Evolutionary conservation across 2,888 invertebrate genomes (phyloP).

Genomic region (Callinectes sapidus): DNA sequence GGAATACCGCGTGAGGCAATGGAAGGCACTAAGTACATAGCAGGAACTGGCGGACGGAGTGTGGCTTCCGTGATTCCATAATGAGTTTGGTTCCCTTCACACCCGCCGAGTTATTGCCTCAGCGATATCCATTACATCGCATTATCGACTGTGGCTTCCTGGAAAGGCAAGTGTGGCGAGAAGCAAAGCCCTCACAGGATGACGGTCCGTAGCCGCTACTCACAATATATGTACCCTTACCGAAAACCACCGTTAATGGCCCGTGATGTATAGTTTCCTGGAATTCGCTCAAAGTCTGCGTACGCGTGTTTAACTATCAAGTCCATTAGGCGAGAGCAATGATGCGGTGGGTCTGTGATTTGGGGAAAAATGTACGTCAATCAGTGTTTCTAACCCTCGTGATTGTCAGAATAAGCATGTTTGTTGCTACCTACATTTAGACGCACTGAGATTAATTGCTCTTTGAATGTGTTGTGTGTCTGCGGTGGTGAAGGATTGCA

Average conservation of each 20-base stretch:
- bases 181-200: constrained; percentile 10
- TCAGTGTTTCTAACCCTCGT: background rate
- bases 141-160: constrained; percentile 9
- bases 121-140: constrained; percentile 8
- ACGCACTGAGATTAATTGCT: constrained; percentile 5
- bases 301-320: background rate
- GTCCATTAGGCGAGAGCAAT: background rate
- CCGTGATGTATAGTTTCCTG: background rate
- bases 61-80: background rate
- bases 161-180: constrained; percentile 11
- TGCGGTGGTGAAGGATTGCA: constrained; percentile 11
- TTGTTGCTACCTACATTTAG: background rate
- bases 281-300: background rate
- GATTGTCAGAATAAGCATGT: background rate
- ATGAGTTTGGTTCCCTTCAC: background rate
- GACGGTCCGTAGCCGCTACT: background rate
- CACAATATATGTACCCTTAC: background rate
- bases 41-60: background rate
- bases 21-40: background rate
- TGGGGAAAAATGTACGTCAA: background rate
- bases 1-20: background rate
- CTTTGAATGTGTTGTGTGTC: background rate
- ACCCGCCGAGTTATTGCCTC: background rate
- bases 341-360: background rate
- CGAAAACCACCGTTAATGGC: background rate